Percentiles rank a stretch among this genome's conserved stretches.
phyloP scores from a whole-genome alignment of 2,113 vertebrate genomes.

The Perognathus longimembris region DNA sequence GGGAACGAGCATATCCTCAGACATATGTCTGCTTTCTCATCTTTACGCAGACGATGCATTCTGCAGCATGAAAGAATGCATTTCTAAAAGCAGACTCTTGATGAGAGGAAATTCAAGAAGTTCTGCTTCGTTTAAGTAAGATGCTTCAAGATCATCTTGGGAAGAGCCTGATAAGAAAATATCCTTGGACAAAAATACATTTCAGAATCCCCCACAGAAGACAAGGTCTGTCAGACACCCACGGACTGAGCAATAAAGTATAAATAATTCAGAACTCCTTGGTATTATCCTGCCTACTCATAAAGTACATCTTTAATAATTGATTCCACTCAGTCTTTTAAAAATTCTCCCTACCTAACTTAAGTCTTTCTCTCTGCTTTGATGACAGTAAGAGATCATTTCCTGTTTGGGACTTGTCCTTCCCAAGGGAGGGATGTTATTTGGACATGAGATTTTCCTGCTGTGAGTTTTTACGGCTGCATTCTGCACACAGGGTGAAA shows the following conservation, averaged over 20 bases:
- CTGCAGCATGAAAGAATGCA: conserved; percentile 27
- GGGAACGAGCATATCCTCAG: conserved; percentile 5
- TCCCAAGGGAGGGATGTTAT: neutral
- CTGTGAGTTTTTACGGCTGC: conserved; percentile 13
- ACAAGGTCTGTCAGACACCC: conserved; percentile 9
- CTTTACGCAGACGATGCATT: conserved; percentile 2
- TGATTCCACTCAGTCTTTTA: conserved; percentile 58
- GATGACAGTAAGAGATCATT: neutral
- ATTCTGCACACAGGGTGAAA: neutral
- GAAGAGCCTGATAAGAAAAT: conserved; percentile 61
- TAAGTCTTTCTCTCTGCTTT: conserved; percentile 65
- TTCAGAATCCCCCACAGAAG: neutral
- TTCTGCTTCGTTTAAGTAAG: conserved; percentile 44
- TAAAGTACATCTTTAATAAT: conserved; percentile 71
- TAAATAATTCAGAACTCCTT: conserved; percentile 82
- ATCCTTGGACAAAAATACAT: neutral
- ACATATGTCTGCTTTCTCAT: neutral
- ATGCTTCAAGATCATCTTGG: conserved; percentile 16
- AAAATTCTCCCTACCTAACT: conserved; percentile 29
- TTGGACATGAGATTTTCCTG: neutral
- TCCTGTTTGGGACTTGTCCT: neutral
- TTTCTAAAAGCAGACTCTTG: conserved; percentile 34
- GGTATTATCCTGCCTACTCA: conserved; percentile 73
- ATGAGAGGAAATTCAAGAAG: conserved; percentile 25
- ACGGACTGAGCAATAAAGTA: conserved; percentile 56